These are phyloP conservation scores for Trachelus iudaicus DNA, from an alignment of 2,888 invertebrate genomes.

Conservation along the genomic window DNA sequence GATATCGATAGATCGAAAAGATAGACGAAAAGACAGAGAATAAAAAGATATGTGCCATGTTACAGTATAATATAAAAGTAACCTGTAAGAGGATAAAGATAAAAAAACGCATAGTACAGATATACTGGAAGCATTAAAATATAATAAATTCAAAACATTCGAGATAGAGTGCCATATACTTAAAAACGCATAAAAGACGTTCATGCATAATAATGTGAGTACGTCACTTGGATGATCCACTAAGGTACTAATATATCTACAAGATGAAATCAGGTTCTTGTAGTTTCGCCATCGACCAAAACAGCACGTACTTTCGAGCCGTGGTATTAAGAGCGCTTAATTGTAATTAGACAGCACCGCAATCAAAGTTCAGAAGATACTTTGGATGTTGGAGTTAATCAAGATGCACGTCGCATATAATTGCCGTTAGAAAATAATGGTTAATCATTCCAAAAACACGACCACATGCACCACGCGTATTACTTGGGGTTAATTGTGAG, in stretches of 20 bases:
- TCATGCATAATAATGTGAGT: background rate
- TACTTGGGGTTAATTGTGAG: background rate
- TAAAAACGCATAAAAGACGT: background rate
- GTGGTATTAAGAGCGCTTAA: background rate
- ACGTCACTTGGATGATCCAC: background rate
- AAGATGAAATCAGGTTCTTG: background rate
- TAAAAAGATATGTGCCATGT: background rate
- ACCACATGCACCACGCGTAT: background rate
- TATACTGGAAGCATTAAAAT: background rate
- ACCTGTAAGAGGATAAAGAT: background rate
- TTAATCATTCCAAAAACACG: background rate
- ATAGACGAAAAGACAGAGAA: conserved; percentile 24
- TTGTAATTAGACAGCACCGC: background rate
- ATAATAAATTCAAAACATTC: background rate
- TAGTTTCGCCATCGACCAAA: background rate
- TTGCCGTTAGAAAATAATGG: too few relatives aligned
- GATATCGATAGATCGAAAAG: conserved; percentile 56
- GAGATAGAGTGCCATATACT: background rate
- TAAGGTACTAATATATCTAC: background rate
- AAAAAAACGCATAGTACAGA: background rate
- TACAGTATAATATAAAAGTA: background rate
- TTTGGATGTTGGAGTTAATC: background rate
- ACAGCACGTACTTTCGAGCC: background rate
- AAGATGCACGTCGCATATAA: too few relatives aligned
- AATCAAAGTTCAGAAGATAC: background rate